Base-by-base conservation (phyloP, 1,140 invertebrate genomes). In the Manduca sexta region DNA sequence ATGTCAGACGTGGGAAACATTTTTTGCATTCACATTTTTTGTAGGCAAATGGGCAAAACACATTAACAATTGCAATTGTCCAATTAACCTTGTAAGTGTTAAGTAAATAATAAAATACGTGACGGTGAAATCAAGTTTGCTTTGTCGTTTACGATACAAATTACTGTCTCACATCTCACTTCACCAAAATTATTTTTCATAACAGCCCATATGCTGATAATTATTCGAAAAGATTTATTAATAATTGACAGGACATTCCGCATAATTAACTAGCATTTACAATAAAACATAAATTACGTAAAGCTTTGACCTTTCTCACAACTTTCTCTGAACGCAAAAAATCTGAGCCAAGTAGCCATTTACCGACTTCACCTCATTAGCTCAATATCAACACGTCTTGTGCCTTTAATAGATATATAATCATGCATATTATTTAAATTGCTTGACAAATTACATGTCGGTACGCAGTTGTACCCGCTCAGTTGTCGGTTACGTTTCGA, bases 381-480 rank as follows among this genome's bases (percentile, higher is more conserved):
- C 69, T 68, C 63, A 67, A 71, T 74, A 83, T 80, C 74, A 75
- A 76, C 73, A 76, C 68, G 68, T 71, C 61, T 69, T 69, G 63
- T 68, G 60, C 53, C 59, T 70, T 75, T 80, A 79, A 83, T 79
- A 77, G 74, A 80, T 79, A 79, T 79, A 68, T 80, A 78, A 83
- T 79, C 70, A 79, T 76, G 71, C 62, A 69, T 71, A 80, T 80
- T 83, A 83, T 83, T 80, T 69, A 83, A 83, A 80, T 83, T 77
- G 71, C 75, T 52, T 76, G 76, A 79, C 75, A 83, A 79, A 81
- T 81, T 81, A 77, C 65, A 80, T 48, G 65, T 73, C 67, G 54
- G 74, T 68, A 71, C 61, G 55, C 67, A 63, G 69, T 67, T 69
- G 63, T 54, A 70, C 55, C 63, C 69, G 70, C 58, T 73, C 74